Percentiles rank a stretch among this genome's conserved stretches.
phyloP scores from a whole-genome alignment of 2,113 vertebrate genomes.

The Gobius niger region DNA sequence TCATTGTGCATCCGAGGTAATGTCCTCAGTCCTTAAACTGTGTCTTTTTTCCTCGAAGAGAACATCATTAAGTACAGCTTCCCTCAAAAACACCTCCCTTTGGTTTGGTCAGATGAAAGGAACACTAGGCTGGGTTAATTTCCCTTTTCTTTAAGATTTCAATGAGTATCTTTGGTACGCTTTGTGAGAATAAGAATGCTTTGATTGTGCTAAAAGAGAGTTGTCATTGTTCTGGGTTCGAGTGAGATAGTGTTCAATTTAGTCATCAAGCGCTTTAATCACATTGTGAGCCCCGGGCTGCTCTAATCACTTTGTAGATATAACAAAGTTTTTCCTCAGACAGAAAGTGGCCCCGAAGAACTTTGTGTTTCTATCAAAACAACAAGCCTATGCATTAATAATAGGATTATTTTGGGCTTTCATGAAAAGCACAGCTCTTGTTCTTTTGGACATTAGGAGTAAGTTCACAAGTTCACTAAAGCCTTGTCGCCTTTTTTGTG shows the following conservation, averaged over 20 bases:
- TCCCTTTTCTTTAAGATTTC: slow-evolving; percentile 22
- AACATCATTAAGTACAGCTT: slow-evolving; percentile 12
- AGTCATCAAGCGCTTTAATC: slow-evolving; percentile 40
- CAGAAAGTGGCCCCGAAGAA: slow-evolving; percentile 28
- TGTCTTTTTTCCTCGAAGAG: slow-evolving; percentile 26
- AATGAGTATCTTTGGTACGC: slow-evolving; percentile 18
- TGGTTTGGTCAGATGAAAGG: neutral
- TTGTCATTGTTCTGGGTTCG: slow-evolving; percentile 25
- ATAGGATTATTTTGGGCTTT: slow-evolving; percentile 39
- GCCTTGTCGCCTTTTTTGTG: neutral
- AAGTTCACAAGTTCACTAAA: slow-evolving; percentile 7
- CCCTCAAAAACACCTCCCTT: slow-evolving; percentile 17
- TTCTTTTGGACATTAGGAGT: slow-evolving; percentile 6
- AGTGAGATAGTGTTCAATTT: slow-evolving; percentile 36
- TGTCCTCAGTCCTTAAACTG: slow-evolving; percentile 21
- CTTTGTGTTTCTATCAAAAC: slow-evolving; percentile 30
- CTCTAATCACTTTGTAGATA: slow-evolving; percentile 38
- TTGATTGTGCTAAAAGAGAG: slow-evolving; percentile 40
- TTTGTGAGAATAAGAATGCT: slow-evolving; percentile 28
- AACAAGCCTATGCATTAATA: slow-evolving; percentile 44
- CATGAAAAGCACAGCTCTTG: slow-evolving; percentile 24
- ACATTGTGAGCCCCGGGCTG: slow-evolving; percentile 22
- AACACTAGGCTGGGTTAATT: slow-evolving; percentile 15
- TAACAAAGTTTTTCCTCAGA: slow-evolving; percentile 27
- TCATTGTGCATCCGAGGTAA: slow-evolving; percentile 32